Evolutionary conservation across 2,888 invertebrate genomes (phyloP), one percentile per base, ranked within the genome.

Genomic region (Hypolimnas misippus): DNA sequence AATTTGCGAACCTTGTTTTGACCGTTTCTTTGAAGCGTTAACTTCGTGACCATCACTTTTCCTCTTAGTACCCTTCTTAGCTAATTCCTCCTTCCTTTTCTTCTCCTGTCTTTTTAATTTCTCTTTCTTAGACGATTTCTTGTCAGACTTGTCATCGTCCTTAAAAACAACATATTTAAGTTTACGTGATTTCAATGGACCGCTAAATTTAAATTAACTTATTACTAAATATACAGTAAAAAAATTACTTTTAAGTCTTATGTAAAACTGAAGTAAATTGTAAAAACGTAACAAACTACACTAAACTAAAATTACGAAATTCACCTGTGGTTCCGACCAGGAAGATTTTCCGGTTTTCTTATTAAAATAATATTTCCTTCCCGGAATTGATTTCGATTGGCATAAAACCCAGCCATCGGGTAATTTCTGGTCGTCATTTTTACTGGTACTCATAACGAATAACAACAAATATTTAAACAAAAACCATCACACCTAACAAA

Each of bases 391-490:
- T 75, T 89, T 92, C 3, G 92, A 92, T 40, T 81, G 76, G 73
- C 91, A 91, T 61, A 84, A 77, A 33, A 88, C 81, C 92, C 92
- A 92, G 63, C 91, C 91, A 62, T 86, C 86, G 81, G 94, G 93
- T 66, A 89, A 70, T 79, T 93, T 75, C 50, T 78, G 74, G 51
- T 73, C 75, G 55, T 77, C 79, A 70, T 82, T 83, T 75, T 81
- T 82, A 72, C 77, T 74, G 67, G 85, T 78, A 82, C 79, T 88
- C 91, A 91, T 91, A 65, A 69, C 73, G 72, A 76, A 74, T 68
- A 74, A 67, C 25, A 55, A 53, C 35, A 66, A 63, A 54, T 50
- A 49, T 55, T 57, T 57, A 50, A 63, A 57, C 38, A 57, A 63
- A 57, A 61, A 57, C 61, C 61, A 56, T 61, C 52, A 65, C 53